These are phyloP conservation scores for Drosophila kohkoa DNA, from an alignment of 1,140 invertebrate species.

Conservation along the genomic window DNA sequence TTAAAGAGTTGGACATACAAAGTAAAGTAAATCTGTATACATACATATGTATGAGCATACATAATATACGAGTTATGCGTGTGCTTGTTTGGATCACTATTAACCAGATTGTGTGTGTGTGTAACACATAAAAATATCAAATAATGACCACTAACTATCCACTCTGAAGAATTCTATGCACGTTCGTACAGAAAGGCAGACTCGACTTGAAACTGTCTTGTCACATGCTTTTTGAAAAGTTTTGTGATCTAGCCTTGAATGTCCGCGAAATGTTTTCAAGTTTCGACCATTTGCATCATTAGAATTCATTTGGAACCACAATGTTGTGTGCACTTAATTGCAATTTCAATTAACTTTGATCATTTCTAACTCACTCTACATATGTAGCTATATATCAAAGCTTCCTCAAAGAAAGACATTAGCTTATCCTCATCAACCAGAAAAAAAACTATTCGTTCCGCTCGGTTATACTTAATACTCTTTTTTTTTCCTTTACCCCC, in stretches of 20 bases:
- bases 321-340: conserved; percentile 9
- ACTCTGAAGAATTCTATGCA: conserved; percentile 16
- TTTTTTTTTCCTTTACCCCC: background rate
- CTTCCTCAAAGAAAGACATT: conserved; percentile 3
- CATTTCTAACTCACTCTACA: background rate
- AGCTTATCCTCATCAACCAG: background rate
- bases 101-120: background rate
- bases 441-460: background rate
- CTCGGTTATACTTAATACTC: background rate
- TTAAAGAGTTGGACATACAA: conserved; percentile 47
- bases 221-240: conserved; percentile 27
- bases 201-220: conserved; percentile 12
- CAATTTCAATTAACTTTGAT: conserved; percentile 13
- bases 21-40: conserved; percentile 5
- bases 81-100: background rate
- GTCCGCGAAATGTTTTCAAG: conserved; percentile 21
- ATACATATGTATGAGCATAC: conserved; percentile 8
- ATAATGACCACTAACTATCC: conserved; percentile 11
- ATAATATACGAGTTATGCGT: background rate
- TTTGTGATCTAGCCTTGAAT: conserved; percentile 27
- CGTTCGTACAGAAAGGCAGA: background rate
- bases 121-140: conserved; percentile 17
- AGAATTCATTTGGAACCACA: conserved; percentile 32
- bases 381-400: background rate
- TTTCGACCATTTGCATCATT: conserved; percentile 35